A percentile compares a stretch with the other conserved stretches of the same genome.
Evolutionary conservation across 2,113 vertebrate genomes (phyloP).

Genomic region (Paradisaea rubra): DNA sequence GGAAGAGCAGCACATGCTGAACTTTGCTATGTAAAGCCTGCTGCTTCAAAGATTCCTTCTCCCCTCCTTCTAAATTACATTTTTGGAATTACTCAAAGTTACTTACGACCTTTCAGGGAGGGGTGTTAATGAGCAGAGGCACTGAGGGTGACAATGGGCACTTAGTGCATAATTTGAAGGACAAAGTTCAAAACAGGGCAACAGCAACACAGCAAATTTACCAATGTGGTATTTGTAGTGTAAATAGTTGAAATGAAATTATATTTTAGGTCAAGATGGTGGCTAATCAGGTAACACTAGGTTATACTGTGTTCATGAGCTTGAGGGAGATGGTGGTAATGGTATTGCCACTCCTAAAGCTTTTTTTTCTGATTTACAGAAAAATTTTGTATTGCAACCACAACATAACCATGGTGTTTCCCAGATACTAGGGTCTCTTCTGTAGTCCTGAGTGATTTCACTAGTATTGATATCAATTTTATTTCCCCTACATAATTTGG

Average conservation of each 20-base stretch:
- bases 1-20: background rate
- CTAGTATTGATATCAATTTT: background rate
- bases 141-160: background rate
- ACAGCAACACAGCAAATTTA: background rate
- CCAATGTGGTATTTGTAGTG: background rate
- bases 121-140: background rate
- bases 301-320: background rate
- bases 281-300: background rate
- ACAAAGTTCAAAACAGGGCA: background rate
- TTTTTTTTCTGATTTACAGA: background rate
- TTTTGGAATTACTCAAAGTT: background rate
- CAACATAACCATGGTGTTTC: background rate
- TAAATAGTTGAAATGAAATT: background rate
- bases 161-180: background rate
- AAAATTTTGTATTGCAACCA: background rate
- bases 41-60: background rate
- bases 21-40: background rate
- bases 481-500: background rate
- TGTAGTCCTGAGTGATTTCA: background rate
- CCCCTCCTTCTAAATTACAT: background rate
- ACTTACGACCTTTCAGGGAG: background rate
- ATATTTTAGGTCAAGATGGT: background rate
- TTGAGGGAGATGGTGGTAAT: background rate
- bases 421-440: background rate
- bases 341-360: background rate